Evolutionary conservation across 2,797 vertebrate species (phyloP), one percentile per base, ranked within the genome.

Genomic region (Poecilia velifera): DNA sequence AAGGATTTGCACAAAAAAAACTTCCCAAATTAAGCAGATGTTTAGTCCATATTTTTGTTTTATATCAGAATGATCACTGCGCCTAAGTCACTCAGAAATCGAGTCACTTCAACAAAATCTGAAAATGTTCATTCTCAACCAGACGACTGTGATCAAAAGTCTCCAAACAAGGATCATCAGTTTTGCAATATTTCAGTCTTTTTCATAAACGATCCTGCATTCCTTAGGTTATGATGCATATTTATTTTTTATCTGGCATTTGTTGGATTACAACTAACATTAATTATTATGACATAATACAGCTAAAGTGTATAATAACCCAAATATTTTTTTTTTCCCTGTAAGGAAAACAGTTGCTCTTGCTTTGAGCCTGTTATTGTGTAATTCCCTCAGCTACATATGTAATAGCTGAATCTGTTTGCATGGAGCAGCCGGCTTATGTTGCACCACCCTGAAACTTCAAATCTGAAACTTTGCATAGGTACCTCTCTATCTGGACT

Each of bases 351-450:
- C 66, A 22, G 39, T 70, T 25, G 25, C 9, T 5, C 39, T 43
- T 70, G 39, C 49, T 51, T 76, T 39, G 77, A 79, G 25, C 34
- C 31, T 55, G 34, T 81, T 77, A 10, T 31, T 25, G 46, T 82
- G 77, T 55, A 28, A 31, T 1, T 13, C 46, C 77, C 41, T 76
- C 22, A 77, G 73, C 25, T 62, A 55, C 8, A 49, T 25, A 55
- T 72, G 53, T 31, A 64, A 55, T n/a, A 22, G 9, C 51, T 18
- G 66, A 28, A 47, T 45, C 31, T 25, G 74, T 78, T 87, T 81
- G 81, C 59, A 72, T 74, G 72, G 80, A 80, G 74, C 75, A 79
- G 81, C 78, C 79, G 78, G 79, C 85, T 79, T 82, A 79, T 74
- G 76, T 70, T 76, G 68, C 10, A 55, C 76, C 76, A 72, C 68